Conservation (phyloP, 2,797 vertebrate species). For the Girardinus metallicus region DNA sequence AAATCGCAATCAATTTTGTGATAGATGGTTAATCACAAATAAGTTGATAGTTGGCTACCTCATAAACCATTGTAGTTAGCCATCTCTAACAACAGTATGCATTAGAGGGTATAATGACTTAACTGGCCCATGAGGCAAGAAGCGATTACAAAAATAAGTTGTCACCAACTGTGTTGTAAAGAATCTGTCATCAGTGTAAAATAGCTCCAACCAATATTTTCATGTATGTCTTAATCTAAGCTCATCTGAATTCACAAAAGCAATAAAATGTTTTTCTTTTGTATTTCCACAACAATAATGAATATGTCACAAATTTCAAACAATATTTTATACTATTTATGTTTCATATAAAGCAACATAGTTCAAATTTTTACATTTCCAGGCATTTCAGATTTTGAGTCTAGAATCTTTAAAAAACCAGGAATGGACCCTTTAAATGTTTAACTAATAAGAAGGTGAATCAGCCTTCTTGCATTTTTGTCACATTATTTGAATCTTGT, state of each 20-base stretch:
- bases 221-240: neutral
- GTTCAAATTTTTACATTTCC: neutral
- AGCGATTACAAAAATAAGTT: neutral
- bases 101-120: neutral
- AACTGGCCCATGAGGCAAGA: neutral
- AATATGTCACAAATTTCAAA: neutral
- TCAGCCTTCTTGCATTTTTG: neutral
- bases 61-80: neutral
- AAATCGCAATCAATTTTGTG: neutral
- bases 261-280: neutral
- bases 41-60: neutral
- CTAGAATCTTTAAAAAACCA: neutral
- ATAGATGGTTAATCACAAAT: neutral
- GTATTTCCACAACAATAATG: neutral
- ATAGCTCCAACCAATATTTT: neutral
- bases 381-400: neutral
- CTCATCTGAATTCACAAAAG: neutral
- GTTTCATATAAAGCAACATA: neutral
- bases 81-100: neutral
- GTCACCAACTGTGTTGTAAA: neutral
- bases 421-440: neutral
- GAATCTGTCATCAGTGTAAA: neutral
- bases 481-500: neutral
- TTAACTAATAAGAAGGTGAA: neutral
- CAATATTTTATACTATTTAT: neutral